A percentile compares a stretch with the other conserved stretches of the same genome.
Conservation (phyloP, 2,797 vertebrate genomes). For the Paratrypauchen microcephalus region DNA sequence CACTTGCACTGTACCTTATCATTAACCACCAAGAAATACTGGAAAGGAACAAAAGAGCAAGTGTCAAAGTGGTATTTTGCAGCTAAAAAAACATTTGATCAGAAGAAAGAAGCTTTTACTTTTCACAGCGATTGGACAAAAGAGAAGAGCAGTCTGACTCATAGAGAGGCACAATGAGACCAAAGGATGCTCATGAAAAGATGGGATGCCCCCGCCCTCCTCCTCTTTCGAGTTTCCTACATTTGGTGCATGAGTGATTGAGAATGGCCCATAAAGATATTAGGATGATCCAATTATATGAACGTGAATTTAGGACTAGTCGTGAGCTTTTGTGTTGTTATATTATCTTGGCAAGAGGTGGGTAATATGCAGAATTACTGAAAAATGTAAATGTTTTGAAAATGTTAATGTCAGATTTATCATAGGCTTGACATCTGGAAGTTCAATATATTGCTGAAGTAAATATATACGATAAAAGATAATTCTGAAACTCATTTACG, state of each 20-base stretch:
- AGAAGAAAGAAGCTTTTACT: conserved; percentile 3
- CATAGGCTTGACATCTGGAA: too few species aligned
- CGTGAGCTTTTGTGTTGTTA: not conserved
- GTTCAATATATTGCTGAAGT: too few species aligned
- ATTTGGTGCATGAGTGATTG: not conserved
- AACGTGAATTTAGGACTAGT: not conserved
- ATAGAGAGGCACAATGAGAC: conserved; percentile 37
- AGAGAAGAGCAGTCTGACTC: conserved; percentile 51
- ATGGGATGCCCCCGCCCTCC: not conserved
- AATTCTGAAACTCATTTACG: too few species aligned
- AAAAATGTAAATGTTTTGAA: not conserved
- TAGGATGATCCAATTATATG: too few species aligned
- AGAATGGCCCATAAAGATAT: conserved; percentile 7
- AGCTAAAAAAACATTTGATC: conserved; percentile 6
- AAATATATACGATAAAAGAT: too few species aligned
- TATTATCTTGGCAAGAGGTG: too few species aligned
- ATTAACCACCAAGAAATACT: conserved; percentile 3
- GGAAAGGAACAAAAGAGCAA: conserved; percentile 10
- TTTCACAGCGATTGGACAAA: conserved; percentile 35
- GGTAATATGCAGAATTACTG: too few species aligned
- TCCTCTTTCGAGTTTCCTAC: not conserved
- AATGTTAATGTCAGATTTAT: too few species aligned
- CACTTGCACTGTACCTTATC: not conserved
- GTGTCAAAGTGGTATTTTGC: not conserved
- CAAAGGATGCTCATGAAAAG: conserved; percentile 21